A percentile compares a stretch with the other conserved stretches of the same genome.
phyloP scores from a whole-genome alignment of 2,113 vertebrate species.

The Rhea americana region DNA sequence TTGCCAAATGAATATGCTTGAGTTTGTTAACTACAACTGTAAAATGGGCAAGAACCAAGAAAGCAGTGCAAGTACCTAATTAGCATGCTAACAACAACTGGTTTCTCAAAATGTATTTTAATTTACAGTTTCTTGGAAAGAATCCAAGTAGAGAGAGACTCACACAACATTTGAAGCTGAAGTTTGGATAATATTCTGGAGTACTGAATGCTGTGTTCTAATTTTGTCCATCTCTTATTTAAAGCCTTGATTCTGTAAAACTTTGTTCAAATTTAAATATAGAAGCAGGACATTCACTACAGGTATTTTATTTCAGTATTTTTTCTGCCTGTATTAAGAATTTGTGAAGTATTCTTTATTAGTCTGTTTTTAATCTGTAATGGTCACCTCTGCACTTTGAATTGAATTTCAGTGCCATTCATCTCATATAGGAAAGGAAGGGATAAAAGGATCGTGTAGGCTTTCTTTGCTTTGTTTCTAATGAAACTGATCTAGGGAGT shows the following conservation, averaged over 20 bases:
- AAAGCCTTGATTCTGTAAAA: slow-evolving; percentile 7
- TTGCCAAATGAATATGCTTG: background rate
- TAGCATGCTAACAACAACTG: background rate
- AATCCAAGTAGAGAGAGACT: background rate
- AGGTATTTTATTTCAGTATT: background rate
- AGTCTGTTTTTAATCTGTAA: background rate
- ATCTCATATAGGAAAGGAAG: background rate
- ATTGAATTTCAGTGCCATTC: background rate
- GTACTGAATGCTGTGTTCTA: background rate
- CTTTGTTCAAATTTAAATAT: background rate
- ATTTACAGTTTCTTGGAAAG: background rate
- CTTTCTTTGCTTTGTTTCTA: slow-evolving; percentile 24
- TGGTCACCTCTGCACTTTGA: slow-evolving; percentile 2
- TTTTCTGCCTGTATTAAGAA: background rate
- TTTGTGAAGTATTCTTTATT: background rate
- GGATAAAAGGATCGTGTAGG: slow-evolving; percentile 8
- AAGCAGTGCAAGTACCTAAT: background rate
- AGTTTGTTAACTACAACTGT: slow-evolving; percentile 13
- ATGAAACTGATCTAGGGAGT: background rate
- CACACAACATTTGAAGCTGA: background rate
- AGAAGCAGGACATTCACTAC: background rate
- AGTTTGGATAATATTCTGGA: background rate
- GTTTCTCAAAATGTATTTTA: background rate
- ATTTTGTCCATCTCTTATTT: background rate
- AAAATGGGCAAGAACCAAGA: slow-evolving; percentile 21